These are phyloP conservation scores for Columba livia DNA, from an alignment of 2,113 vertebrate species.

Conservation along the genomic window DNA sequence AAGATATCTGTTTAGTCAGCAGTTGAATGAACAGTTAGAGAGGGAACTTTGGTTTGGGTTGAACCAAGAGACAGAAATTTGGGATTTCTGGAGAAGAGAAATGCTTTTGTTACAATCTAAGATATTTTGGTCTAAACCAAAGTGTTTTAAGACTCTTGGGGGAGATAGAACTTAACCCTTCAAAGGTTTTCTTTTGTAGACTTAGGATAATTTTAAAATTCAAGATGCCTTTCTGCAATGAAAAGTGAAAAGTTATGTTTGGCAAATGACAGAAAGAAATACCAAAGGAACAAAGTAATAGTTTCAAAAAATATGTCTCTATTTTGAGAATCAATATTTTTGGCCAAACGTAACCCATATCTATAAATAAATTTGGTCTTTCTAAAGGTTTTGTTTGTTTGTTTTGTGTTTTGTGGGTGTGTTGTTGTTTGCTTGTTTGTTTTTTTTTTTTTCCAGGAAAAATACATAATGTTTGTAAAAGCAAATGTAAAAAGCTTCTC, in stretches of 20 bases:
- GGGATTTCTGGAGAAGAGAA: not conserved
- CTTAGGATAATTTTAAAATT: not conserved
- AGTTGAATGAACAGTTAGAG: not conserved
- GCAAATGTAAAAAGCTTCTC: not conserved
- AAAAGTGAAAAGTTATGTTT: not conserved
- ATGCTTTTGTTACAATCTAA: not conserved
- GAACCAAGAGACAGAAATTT: not conserved
- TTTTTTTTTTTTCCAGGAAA: too few relatives aligned
- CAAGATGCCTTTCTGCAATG: not conserved
- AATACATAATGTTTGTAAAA: not conserved
- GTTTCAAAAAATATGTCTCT: not conserved
- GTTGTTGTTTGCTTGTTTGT: too few relatives aligned
- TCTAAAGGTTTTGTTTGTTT: not conserved
- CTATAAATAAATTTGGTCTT: not conserved
- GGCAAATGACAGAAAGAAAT: not conserved
- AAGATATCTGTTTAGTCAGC: not conserved
- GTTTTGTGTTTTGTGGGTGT: too few relatives aligned
- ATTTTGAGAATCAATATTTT: not conserved
- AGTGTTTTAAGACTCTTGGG: not conserved
- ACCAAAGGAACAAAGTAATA: not conserved
- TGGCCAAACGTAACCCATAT: not conserved
- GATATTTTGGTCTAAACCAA: not conserved
- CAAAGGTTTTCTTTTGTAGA: not conserved
- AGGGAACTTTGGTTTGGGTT: not conserved
- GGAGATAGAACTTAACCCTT: not conserved